Percentiles rank a stretch among this genome's conserved stretches.
Evolutionary conservation across 2,888 invertebrate species (phyloP).

Genomic region (Lasioglossum zephyrum): DNA sequence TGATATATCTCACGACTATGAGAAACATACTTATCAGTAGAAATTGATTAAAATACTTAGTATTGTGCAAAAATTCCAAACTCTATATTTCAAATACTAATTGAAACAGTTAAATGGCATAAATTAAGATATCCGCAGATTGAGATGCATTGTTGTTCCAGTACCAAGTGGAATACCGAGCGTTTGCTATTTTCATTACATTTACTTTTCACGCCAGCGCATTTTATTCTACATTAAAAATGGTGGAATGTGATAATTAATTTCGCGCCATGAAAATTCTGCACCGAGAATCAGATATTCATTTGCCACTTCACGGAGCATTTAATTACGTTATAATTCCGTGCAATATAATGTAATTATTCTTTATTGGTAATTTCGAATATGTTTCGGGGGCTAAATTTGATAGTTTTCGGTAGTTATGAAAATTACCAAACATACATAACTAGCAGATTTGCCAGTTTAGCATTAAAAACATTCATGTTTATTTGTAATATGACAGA

Average conservation of each 20-base stretch:
- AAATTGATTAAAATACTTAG: not conserved
- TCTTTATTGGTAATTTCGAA: not conserved
- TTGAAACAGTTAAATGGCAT: not conserved
- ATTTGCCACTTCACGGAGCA: not conserved
- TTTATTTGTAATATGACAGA: not conserved
- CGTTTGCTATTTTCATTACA: not conserved
- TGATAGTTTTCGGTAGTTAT: not conserved
- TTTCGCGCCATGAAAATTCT: slow-evolving; percentile 6
- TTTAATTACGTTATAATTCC: slow-evolving; percentile 1
- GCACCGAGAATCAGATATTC: not conserved
- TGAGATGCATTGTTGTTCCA: not conserved
- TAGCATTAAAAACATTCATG: not conserved
- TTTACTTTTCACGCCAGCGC: not conserved
- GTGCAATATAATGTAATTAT: not conserved
- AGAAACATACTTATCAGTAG: not conserved
- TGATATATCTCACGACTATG: not conserved
- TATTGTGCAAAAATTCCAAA: not conserved
- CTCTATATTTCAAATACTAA: not conserved
- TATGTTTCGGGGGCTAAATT: not conserved
- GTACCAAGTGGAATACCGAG: not conserved
- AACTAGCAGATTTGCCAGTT: not conserved
- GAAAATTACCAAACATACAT: not conserved
- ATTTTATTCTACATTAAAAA: not conserved
- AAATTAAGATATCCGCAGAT: not conserved
- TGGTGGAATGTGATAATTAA: not conserved